A percentile compares a stretch with the other conserved stretches of the same genome.
Conservation (phyloP, 2,797 vertebrate species). For the Mareca penelope region DNA sequence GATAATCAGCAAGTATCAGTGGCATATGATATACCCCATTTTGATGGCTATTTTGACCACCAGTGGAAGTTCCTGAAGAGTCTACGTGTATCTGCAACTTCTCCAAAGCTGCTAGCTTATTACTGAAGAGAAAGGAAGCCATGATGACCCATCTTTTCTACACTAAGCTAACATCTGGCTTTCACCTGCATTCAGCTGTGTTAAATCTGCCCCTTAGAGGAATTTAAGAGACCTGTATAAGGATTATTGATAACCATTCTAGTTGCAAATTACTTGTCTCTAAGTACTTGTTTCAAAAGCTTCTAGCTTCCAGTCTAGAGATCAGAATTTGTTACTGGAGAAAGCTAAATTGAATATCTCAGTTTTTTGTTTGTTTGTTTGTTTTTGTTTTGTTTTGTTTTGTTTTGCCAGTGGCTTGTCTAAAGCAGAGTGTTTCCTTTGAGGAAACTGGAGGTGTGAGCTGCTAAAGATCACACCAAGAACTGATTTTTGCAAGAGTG, state of each 20-base stretch:
- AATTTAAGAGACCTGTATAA: not conserved
- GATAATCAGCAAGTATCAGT: not conserved
- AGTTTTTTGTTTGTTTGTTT: too few species aligned
- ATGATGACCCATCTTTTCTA: not conserved
- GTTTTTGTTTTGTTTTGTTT: not conserved
- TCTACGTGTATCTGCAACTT: not conserved
- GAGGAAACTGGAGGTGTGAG: slow-evolving; percentile 22
- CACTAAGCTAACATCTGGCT: not conserved
- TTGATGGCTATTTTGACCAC: not conserved
- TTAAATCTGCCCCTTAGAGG: not conserved
- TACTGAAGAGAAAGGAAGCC: not conserved
- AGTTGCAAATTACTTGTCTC: not conserved
- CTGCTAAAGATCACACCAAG: not conserved
- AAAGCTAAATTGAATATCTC: not conserved
- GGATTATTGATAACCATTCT: not conserved
- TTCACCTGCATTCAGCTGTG: not conserved
- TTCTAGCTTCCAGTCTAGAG: not conserved
- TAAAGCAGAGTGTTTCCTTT: not conserved
- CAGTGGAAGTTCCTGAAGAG: not conserved
- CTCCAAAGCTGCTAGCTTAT: not conserved
- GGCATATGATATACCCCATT: not conserved
- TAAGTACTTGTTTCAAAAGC: not conserved
- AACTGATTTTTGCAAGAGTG: not conserved
- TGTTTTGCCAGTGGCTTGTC: not conserved
- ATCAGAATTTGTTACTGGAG: not conserved